These are phyloP conservation scores for Agrochola circellaris DNA, from an alignment of 2,888 invertebrate genomes.

Conservation along the genomic window DNA sequence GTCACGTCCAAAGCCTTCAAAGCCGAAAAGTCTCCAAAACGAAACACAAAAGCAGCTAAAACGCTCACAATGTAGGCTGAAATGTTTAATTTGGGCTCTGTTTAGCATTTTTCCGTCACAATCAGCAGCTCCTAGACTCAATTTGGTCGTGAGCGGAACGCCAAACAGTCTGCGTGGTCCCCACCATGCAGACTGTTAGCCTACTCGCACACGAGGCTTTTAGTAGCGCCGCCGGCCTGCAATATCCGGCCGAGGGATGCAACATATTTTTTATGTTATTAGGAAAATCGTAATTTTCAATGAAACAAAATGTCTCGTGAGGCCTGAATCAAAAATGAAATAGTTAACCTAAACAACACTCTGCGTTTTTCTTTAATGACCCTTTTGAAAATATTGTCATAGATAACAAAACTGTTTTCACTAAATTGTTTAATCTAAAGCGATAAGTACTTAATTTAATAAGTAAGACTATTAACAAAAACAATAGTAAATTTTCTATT, in stretches of 20 bases:
- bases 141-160: slow-evolving; percentile 69
- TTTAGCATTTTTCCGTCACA: slow-evolving; percentile 71
- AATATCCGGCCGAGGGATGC: slow-evolving; percentile 65
- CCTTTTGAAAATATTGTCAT: neutral
- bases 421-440: neutral
- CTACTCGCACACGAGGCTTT: slow-evolving; percentile 46
- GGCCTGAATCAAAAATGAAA: neutral
- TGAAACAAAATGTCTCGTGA: neutral
- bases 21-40: slow-evolving; percentile 48
- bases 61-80: slow-evolving; percentile 40
- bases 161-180: slow-evolving; percentile 54
- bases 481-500: neutral
- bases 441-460: neutral
- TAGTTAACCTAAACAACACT: neutral
- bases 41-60: slow-evolving; percentile 52
- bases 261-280: slow-evolving; percentile 9
- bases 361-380: neutral
- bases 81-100: slow-evolving; percentile 67
- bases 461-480: neutral
- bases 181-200: neutral
- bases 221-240: slow-evolving; percentile 53
- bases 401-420: neutral
- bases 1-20: slow-evolving; percentile 32
- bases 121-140: slow-evolving; percentile 68
- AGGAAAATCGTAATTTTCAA: neutral